Conservation (phyloP, 2,113 vertebrate species). For the Jacana jacana region DNA sequence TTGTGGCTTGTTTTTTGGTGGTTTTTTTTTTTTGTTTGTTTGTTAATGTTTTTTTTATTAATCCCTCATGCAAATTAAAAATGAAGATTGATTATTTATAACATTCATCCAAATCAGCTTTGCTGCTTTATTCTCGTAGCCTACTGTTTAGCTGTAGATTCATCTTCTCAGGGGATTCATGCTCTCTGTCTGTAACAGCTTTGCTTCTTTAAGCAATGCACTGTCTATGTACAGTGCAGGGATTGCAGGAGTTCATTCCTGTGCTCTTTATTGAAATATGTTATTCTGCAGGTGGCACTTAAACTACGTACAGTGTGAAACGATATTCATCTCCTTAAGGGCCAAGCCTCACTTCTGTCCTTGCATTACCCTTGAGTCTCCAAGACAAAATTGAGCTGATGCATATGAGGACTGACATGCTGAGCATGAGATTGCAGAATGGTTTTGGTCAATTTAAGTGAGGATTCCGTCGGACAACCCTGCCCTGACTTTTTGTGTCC, state of each 20-base stretch:
- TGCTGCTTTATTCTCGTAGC: slow-evolving; percentile 51
- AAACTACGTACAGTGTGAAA: neutral
- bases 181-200: neutral
- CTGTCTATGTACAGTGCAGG: neutral
- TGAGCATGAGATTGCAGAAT: slow-evolving; percentile 14
- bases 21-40: neutral
- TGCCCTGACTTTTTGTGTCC: neutral
- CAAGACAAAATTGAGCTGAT: neutral
- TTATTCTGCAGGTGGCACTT: slow-evolving; percentile 25
- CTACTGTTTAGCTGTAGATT: slow-evolving; percentile 26
- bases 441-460: neutral
- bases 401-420: neutral
- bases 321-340: neutral
- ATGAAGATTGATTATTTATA: slow-evolving; percentile 20
- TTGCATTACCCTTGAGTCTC: neutral
- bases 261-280: neutral
- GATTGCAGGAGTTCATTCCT: neutral
- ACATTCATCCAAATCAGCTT: slow-evolving; percentile 62
- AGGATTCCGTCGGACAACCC: neutral
- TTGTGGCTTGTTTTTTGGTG: neutral
- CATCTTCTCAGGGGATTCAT: slow-evolving; percentile 15
- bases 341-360: neutral
- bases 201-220: slow-evolving; percentile 8
- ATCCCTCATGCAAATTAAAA: slow-evolving; percentile 67
- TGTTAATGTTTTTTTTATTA: slow-evolving; percentile 27